phyloP scores from a whole-genome alignment of 2,113 vertebrate genomes.

The Riparia riparia region DNA sequence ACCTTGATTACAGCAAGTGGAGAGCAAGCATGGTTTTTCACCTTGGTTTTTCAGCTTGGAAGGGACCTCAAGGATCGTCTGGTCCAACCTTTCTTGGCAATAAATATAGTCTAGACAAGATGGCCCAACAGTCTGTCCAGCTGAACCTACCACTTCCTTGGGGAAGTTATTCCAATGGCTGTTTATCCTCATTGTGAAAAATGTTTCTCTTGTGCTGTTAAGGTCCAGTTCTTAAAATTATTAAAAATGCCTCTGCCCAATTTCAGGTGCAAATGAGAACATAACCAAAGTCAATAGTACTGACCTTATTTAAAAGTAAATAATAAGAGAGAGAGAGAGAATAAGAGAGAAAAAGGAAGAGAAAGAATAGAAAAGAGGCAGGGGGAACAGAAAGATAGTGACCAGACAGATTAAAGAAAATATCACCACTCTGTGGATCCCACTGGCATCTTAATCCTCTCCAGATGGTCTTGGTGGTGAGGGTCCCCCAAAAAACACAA shows the following conservation, averaged over 20 bases:
- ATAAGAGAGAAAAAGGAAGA: not conserved
- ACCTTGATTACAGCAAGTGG: not conserved
- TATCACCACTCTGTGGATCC: not conserved
- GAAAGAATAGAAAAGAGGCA: not conserved
- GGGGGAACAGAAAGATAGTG: not conserved
- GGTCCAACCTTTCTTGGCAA: not conserved
- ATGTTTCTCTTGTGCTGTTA: not conserved
- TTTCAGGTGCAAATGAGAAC: not conserved
- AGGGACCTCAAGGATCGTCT: not conserved
- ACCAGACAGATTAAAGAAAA: not conserved
- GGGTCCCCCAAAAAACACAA: not conserved
- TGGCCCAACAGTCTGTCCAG: not conserved
- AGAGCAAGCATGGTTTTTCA: not conserved
- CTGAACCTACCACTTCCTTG: not conserved
- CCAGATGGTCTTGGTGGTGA: not conserved
- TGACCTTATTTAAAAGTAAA: not conserved
- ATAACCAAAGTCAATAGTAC: not conserved
- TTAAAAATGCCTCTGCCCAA: not conserved
- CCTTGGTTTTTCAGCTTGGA: too few species aligned
- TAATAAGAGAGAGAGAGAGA: not conserved
- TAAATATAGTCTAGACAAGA: not conserved
- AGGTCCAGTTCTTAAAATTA: not conserved
- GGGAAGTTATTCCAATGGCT: not conserved
- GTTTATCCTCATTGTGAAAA: not conserved
- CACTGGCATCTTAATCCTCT: not conserved